phyloP scores from a whole-genome alignment of 1,140 invertebrate genomes.

The Orchestia grillus region DNA sequence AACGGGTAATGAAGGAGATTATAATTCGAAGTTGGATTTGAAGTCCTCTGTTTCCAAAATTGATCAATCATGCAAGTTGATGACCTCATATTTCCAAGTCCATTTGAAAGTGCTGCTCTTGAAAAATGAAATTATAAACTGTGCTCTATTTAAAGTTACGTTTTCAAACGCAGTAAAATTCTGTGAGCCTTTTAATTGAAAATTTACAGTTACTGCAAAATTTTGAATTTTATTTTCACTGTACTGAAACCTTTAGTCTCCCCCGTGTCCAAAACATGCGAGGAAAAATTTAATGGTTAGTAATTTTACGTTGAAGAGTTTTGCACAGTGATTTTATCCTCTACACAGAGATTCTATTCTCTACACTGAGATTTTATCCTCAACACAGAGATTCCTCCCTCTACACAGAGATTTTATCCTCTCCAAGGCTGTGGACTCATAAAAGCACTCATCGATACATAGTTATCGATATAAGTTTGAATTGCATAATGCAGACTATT shows the following conservation, averaged over 20 bases:
- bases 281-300: neutral
- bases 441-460: neutral
- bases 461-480: neutral
- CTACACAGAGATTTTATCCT: too few species aligned
- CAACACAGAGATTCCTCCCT: too few species aligned
- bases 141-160: neutral
- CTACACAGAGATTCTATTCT: too few species aligned
- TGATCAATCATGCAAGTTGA: neutral
- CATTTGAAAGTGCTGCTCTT: neutral
- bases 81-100: neutral
- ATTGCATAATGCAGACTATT: neutral
- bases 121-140: neutral
- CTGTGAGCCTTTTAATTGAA: neutral
- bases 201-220: neutral
- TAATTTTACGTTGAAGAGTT: too few species aligned
- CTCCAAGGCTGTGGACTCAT: neutral
- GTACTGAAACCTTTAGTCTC: neutral
- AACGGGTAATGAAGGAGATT: neutral
- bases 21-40: neutral
- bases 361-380: too few species aligned
- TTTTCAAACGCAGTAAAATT: neutral
- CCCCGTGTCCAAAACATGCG: neutral
- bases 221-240: neutral
- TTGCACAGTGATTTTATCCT: too few species aligned
- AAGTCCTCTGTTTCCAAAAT: neutral